phyloP scores from a whole-genome alignment of 2,113 vertebrate species.

The Xiphorhynchus elegans region DNA sequence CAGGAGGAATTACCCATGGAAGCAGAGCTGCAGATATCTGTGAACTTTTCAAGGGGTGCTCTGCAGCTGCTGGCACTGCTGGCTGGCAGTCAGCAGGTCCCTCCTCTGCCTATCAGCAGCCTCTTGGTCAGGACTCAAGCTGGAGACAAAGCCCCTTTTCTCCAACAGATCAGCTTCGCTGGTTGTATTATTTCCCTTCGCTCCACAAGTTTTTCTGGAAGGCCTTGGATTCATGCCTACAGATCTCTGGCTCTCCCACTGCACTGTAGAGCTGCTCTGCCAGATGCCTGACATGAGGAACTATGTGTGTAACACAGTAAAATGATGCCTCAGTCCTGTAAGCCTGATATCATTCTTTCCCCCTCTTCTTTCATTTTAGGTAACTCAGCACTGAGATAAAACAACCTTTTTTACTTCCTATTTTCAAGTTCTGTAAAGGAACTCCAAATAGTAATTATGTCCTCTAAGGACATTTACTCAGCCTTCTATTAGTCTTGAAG shows the following conservation, averaged over 20 bases:
- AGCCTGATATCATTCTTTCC: neutral
- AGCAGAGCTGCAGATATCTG: neutral
- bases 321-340: neutral
- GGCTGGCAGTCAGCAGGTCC: neutral
- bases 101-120: neutral
- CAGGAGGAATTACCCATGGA: neutral
- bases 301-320: rapidly evolving
- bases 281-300: neutral
- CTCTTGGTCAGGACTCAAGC: neutral
- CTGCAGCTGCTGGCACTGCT: neutral
- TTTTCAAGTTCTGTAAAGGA: neutral
- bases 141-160: neutral
- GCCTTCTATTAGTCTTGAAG: neutral
- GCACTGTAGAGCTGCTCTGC: neutral
- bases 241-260: neutral
- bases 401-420: neutral
- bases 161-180: neutral
- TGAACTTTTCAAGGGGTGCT: neutral
- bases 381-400: neutral
- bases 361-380: neutral
- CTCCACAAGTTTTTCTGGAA: neutral
- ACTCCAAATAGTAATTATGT: neutral
- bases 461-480: neutral
- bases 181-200: neutral
- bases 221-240: neutral